Conservation (phyloP, 2,113 vertebrate genomes). For the Pelodiscus sinensis region DNA sequence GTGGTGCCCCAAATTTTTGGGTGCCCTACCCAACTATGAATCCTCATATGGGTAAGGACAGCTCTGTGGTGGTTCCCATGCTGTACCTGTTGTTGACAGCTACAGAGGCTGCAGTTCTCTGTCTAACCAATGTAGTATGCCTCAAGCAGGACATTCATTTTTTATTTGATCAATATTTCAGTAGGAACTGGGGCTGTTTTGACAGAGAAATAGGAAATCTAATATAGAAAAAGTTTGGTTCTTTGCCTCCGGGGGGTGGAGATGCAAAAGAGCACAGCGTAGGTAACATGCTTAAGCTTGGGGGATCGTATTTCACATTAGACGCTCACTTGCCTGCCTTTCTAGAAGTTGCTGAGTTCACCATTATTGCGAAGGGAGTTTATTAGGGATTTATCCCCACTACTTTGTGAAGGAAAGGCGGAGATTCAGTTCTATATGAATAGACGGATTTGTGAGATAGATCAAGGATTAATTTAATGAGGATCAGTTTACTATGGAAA, state of each 20-base stretch:
- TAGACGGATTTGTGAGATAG: neutral
- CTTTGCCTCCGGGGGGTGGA: constrained; percentile 15
- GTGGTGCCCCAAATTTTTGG: neutral
- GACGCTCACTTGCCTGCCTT: neutral
- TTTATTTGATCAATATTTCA: constrained; percentile 38
- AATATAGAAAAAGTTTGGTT: constrained; percentile 16
- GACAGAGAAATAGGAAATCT: constrained; percentile 14
- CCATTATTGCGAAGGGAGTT: neutral
- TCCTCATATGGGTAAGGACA: too few relatives aligned
- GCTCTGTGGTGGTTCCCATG: neutral
- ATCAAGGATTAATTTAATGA: neutral
- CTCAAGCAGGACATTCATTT: neutral
- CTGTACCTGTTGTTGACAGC: neutral
- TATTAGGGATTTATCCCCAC: neutral
- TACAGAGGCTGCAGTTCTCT: too few relatives aligned
- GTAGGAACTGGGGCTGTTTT: constrained; percentile 36
- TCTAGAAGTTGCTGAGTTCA: neutral
- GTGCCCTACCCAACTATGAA: too few relatives aligned
- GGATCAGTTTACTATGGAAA: neutral
- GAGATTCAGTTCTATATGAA: neutral
- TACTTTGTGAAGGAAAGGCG: neutral
- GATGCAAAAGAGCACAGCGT: constrained; percentile 13
- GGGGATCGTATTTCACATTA: constrained; percentile 11
- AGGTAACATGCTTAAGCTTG: constrained; percentile 31
- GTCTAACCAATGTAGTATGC: constrained; percentile 2